phyloP scores from a whole-genome alignment of 2,797 vertebrate species.

The Valencia hispanica region DNA sequence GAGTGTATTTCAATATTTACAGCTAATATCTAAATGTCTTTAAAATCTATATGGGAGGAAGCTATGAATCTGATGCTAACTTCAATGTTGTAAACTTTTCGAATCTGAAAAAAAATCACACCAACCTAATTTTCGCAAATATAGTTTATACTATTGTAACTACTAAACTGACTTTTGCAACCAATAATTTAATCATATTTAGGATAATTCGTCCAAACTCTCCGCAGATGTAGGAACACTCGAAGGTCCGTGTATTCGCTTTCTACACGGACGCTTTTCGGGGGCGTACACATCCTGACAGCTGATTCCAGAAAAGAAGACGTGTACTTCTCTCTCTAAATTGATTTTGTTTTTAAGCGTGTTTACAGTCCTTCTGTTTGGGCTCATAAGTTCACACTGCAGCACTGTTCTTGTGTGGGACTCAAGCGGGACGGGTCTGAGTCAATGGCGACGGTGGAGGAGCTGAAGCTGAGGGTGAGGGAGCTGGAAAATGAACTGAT shows the following conservation, averaged over 20 bases:
- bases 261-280: conserved; percentile 67
- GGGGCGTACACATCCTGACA: conserved; percentile 46
- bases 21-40: not conserved
- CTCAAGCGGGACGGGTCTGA: not conserved
- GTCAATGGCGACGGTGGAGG: conserved; percentile 82
- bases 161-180: not conserved
- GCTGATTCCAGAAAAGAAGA: conserved; percentile 67
- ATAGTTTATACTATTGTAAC: not conserved
- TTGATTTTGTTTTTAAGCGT: not conserved
- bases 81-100: not conserved
- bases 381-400: not conserved
- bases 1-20: not conserved
- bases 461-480: conserved; percentile 85
- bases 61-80: not conserved
- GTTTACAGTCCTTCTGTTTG: not conserved
- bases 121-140: not conserved
- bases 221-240: conserved; percentile 14
- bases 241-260: not conserved
- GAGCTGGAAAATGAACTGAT: conserved; percentile 90
- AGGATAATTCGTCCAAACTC: not conserved
- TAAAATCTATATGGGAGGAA: not conserved
- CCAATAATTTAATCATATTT: not conserved
- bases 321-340: conserved; percentile 71
- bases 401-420: accelerated
- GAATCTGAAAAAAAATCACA: not conserved